A percentile compares a stretch with the other conserved stretches of the same genome.
These are phyloP conservation scores for Gymnopithys bicolor DNA, from an alignment of 2,797 vertebrate species.

Conservation along the genomic window DNA sequence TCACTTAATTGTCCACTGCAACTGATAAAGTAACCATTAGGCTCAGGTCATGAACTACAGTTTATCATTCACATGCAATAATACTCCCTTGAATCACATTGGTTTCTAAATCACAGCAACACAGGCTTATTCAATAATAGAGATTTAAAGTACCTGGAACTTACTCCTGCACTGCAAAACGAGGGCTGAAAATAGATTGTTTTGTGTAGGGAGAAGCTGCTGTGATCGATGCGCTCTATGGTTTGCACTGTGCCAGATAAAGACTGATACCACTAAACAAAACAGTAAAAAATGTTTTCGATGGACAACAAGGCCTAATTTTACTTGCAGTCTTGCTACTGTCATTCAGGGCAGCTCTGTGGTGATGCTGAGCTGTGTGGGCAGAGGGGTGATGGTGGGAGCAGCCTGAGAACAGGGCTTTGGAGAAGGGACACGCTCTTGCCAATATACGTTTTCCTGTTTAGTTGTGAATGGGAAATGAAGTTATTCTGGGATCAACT, in stretches of 20 bases:
- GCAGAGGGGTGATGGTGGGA: neutral
- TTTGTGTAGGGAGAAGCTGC: neutral
- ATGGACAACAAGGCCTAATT: neutral
- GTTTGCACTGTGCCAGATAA: neutral
- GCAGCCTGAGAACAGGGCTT: neutral
- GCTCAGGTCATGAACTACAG: slow-evolving; percentile 76
- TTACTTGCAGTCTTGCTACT: neutral
- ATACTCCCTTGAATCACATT: slow-evolving; percentile 64
- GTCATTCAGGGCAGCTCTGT: neutral
- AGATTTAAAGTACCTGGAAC: slow-evolving; percentile 45
- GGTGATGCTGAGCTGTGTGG: neutral
- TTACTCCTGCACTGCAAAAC: neutral
- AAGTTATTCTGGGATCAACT: slow-evolving; percentile 35
- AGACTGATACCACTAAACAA: neutral
- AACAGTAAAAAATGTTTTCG: neutral
- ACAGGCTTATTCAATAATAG: slow-evolving; percentile 31
- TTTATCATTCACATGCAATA: slow-evolving; percentile 64
- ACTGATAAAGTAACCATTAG: slow-evolving; percentile 79
- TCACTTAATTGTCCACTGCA: slow-evolving; percentile 79
- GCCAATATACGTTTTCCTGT: slow-evolving; percentile 4
- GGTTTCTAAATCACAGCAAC: slow-evolving; percentile 60
- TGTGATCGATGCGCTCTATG: fast-evolving
- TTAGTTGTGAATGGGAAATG: slow-evolving; percentile 15
- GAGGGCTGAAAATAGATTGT: neutral
- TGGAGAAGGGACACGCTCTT: neutral